Evolutionary conservation across 2,797 vertebrate genomes (phyloP), one percentile per base, ranked within the genome.

Genomic region (Xenopus petersii): DNA sequence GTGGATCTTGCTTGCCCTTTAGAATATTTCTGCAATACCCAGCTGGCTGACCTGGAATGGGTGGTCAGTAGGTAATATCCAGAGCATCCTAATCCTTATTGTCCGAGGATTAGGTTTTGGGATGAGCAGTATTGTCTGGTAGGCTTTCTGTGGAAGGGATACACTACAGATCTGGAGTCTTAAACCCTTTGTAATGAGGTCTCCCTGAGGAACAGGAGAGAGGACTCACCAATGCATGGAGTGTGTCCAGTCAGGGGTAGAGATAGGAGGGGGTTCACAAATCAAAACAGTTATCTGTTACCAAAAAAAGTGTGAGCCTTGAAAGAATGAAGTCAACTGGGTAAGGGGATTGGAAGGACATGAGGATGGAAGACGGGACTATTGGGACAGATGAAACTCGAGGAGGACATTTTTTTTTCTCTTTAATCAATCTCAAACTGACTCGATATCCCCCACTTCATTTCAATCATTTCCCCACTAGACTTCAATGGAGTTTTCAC

Each of bases 111-210:
- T 76, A 75, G 30, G 71, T 26, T 12, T 64, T 80, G 59, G 72
- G 75, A 79, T 80, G 81, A 80, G 73, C 60, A 75, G 70, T 49
- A 71, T 75, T 79, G 71, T 71, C 58, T n/a, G 64, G 56, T 15
- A 51, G 42, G 69, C 71, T 69, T 47, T 67, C 58, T 71, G 56
- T 58, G 30, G 13, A 62, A 63, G 17, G 26, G 68, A 26, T 26
- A 21, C 42, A 59, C 49, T 30, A 55, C 1, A 42, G 66, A 79
- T 73, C 55, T 73, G 33, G 76, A 76, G 71, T 64, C 5, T 33
- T 4, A 67, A 76, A 30, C 2, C 24, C 56, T 51, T 80, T 78
- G 30, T 46, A 75, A 77, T 49, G 21, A 24, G 16, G 75, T 54
- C 71, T 36, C 10, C 65, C 79, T 48, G 62, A 67, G 46, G 81